These are phyloP conservation scores for Chascanopsetta lugubris DNA, from an alignment of 2,113 vertebrate species.

Conservation along the genomic window DNA sequence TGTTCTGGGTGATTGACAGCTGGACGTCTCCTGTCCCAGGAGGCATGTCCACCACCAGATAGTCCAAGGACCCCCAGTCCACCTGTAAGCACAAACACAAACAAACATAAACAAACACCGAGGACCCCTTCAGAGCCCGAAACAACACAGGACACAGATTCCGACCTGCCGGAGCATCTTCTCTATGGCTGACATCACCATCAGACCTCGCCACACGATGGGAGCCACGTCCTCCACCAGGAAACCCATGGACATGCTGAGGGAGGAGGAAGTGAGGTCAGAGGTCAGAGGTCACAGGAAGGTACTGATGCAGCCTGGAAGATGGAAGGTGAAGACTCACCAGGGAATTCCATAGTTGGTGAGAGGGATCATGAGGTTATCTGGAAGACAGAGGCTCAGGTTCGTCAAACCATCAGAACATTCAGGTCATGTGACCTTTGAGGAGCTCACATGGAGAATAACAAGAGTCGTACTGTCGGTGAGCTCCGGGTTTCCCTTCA, in stretches of 20 bases:
- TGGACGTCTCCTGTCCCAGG: constrained; percentile 98
- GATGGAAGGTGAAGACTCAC: constrained; percentile 78
- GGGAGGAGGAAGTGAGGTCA: neutral
- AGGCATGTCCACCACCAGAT: constrained; percentile 97
- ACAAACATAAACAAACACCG: neutral
- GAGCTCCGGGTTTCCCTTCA: constrained; percentile 93
- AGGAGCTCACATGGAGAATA: neutral
- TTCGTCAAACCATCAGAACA: neutral
- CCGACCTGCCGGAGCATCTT: constrained; percentile 91
- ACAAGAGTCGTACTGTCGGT: constrained; percentile 83
- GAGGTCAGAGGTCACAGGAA: neutral
- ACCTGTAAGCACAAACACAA: constrained; percentile 83
- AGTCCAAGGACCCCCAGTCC: constrained; percentile 93
- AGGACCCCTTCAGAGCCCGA: no score
- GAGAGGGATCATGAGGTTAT: constrained; percentile 93
- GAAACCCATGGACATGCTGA: constrained; percentile 99
- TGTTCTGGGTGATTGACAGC: constrained; percentile 92
- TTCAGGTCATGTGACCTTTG: neutral
- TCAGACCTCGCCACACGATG: constrained; percentile 93
- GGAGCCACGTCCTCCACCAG: constrained; percentile 91
- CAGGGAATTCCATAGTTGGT: constrained; percentile 93
- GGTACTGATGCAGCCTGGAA: no score
- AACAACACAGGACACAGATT: neutral
- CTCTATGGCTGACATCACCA: constrained; percentile 98
- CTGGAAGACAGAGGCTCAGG: constrained; percentile 74